Evolutionary conservation across 2,113 vertebrate genomes (phyloP).

Genomic region (Plecotus auritus): DNA sequence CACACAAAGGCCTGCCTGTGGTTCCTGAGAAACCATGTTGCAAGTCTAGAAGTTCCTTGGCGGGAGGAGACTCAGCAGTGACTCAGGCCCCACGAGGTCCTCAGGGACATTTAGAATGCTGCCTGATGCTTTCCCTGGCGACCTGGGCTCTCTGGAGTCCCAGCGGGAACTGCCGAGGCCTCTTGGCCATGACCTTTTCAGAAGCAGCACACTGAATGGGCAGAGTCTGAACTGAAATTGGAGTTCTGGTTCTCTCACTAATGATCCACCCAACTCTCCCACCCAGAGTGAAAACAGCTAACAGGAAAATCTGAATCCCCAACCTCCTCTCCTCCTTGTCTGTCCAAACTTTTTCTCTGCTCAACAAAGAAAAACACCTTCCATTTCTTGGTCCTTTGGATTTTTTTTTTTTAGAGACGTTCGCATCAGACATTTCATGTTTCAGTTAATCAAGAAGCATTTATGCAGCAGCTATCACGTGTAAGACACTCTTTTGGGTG

Average conservation of each 20-base stretch:
- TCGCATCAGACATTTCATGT: neutral
- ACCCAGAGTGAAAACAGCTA: neutral
- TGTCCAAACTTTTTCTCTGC: neutral
- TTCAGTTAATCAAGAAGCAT: constrained; percentile 17
- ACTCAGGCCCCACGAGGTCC: neutral
- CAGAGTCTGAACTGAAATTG: neutral
- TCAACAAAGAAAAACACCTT: neutral
- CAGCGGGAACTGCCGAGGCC: neutral
- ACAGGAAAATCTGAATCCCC: neutral
- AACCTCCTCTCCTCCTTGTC: neutral
- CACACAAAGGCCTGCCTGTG: neutral
- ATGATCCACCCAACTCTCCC: neutral
- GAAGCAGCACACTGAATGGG: neutral
- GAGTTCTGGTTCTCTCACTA: neutral
- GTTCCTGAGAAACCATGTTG: neutral
- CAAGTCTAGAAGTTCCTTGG: neutral
- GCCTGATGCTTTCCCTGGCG: neutral
- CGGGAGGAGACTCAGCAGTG: neutral
- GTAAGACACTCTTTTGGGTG: neutral
- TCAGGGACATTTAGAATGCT: neutral
- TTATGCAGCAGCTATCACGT: neutral
- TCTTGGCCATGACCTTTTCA: neutral
- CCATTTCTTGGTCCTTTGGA: neutral
- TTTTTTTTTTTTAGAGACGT: neutral
- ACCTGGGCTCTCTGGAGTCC: neutral